A percentile compares a stretch with the other conserved stretches of the same genome.
Evolutionary conservation across 2,113 vertebrate species (phyloP).

Genomic region (Callionymus lyra): DNA sequence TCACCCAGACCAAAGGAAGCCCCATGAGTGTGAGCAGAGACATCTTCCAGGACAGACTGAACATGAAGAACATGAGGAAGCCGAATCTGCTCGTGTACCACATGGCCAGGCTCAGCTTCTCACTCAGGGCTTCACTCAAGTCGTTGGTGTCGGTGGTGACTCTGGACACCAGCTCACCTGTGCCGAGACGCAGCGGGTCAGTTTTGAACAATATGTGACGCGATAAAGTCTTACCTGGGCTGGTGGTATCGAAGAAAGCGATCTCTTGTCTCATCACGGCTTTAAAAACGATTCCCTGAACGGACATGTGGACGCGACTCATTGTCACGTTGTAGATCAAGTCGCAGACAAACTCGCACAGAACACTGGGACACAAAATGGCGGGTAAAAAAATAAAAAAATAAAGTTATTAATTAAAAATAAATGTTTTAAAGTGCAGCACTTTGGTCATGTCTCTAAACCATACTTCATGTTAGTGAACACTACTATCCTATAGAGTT

Average conservation of each 20-base stretch:
- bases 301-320: slow-evolving; percentile 62
- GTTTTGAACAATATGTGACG: too few relatives aligned
- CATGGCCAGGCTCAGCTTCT: slow-evolving; percentile 67
- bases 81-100: slow-evolving; percentile 63
- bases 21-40: slow-evolving; percentile 64
- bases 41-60: slow-evolving; percentile 63
- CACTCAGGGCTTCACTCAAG: slow-evolving; percentile 67
- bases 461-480: too few relatives aligned
- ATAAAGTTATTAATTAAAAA: too few relatives aligned
- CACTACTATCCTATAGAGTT: too few relatives aligned
- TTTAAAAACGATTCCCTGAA: slow-evolving; percentile 64
- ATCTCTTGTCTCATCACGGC: slow-evolving; percentile 70
- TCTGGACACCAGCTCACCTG: slow-evolving; percentile 71
- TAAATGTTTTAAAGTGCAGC: too few relatives aligned
- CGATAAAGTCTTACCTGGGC: slow-evolving; percentile 39
- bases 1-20: slow-evolving; percentile 67
- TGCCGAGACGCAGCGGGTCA: not conserved
- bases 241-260: slow-evolving; percentile 55
- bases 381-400: too few relatives aligned
- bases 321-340: slow-evolving; percentile 68
- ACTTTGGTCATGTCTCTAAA: too few relatives aligned
- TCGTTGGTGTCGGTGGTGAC: slow-evolving; percentile 70
- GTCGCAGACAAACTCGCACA: slow-evolving; percentile 68
- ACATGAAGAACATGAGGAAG: slow-evolving; percentile 68
- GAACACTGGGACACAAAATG: slow-evolving; percentile 44